Evolutionary conservation across 2,113 vertebrate genomes (phyloP).

Genomic region (Hymenochirus boettgeri): DNA sequence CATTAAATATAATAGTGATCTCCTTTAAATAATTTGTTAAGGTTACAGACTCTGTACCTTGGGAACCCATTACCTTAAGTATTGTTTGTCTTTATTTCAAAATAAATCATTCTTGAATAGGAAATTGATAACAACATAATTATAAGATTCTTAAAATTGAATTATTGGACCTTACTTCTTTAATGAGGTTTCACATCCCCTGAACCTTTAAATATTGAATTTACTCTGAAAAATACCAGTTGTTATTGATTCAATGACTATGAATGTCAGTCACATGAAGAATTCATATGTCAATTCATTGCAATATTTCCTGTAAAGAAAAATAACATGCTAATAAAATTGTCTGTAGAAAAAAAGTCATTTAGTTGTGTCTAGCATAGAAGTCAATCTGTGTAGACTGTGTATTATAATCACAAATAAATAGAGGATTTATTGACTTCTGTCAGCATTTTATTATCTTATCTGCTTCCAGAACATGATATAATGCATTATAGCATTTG

Average conservation of each 20-base stretch:
- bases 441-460: too few relatives aligned
- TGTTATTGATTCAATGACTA: conserved; percentile 97
- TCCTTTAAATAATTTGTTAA: conserved; percentile 2
- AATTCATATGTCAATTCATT: conserved; percentile 92
- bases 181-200: conserved; percentile 77
- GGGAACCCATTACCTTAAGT: conserved; percentile 21
- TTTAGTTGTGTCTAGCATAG: too few relatives aligned
- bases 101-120: conserved; percentile 41
- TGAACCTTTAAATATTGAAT: conserved; percentile 89
- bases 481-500: too few relatives aligned
- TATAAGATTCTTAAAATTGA: conserved; percentile 50
- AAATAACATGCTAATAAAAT: conserved; percentile 52
- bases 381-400: too few relatives aligned
- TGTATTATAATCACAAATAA: too few relatives aligned
- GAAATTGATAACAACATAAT: conserved; percentile 37
- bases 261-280: conserved; percentile 94
- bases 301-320: conserved; percentile 70
- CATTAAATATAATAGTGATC: not conserved
- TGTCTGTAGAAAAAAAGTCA: conserved; percentile 32
- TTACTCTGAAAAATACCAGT: conserved; percentile 92
- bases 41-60: conserved; percentile 14
- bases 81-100: conserved; percentile 46
- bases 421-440: too few relatives aligned
- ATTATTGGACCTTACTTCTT: conserved; percentile 81
- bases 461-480: too few relatives aligned